Evolutionary conservation across 2,888 invertebrate species (phyloP), one percentile per base, ranked within the genome.

Genomic region (Ennomos quercinarius): DNA sequence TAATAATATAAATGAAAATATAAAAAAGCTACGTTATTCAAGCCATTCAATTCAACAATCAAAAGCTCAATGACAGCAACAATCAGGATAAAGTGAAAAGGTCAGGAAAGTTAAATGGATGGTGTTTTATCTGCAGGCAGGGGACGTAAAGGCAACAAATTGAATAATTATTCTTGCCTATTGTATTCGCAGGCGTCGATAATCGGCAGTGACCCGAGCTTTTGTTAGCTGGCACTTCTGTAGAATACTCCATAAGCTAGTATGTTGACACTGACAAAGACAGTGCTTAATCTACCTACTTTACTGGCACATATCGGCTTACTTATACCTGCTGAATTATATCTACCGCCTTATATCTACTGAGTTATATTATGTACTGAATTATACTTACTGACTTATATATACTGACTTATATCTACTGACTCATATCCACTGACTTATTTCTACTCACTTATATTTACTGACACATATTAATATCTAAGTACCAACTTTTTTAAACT

Each of bases 111-210:
- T 81, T 80, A 81, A 83, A 83, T 78, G 79, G 73, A 66, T 72
- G 77, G 77, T 72, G 79, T 82, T 83, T 82, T 80, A 81, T 77
- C 76, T 72, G 68, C 62, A 70, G 71, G 68, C 63, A 67, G 69
- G 57, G 58, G 54, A 54, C 65, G 58, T 72, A 74, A 77, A 78
- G 79, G 84, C 80, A 79, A 88, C 87, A 86, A 89, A 87, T 87
- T 87, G 87, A 85, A 86, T 87, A 86, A 87, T 89, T 89, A 87
- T 83, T 61, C 79, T 78, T 66, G 68, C 72, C 74, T 73, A 83
- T 86, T 85, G 82, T 83, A 76, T 78, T 69, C 64, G 62, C 69
- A 69, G 70, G 68, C 75, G 80, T 79, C 81, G 81, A 83, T 85
- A 84, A 86, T 84, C 81, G 70, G 64, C 69, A 73, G 70, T 83